Evolutionary conservation across 2,888 invertebrate species (phyloP), one percentile per base, ranked within the genome.

Genomic region (Lasius platythorax): DNA sequence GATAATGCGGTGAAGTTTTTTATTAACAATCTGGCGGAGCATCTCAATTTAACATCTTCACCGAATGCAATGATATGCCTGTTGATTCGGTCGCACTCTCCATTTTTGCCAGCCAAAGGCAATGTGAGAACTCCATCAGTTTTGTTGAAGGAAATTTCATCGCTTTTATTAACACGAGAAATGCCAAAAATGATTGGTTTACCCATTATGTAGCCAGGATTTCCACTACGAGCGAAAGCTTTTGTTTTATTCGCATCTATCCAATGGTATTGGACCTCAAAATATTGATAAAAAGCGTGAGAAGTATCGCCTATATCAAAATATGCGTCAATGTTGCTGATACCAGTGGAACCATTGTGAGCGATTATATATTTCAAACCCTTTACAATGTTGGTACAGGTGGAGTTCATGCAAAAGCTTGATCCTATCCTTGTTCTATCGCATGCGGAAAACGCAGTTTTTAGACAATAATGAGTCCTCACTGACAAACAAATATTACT

Each of bases 151-250:
- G 50, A 81, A 15, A 94, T 83, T 30, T 91, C 90, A 79, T 86
- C 87, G 63, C 89, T 92, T 68, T 84, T 87, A 83, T 92, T 93
- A 82, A 84, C 73, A 5, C 91, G 83, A 85, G 94, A 93, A 33
- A 86, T 93, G 18, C 96, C 96, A 76, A 96, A 95, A 85, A 96
- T 93, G 50, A 98, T 95, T 0, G 97, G 97, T 89, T 96, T 96
- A 9, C 97, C 97, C 4, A 95, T 90, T 8, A 96, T 92, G 92
- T 98, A 98, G 3, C 98, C 98, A 1, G 98, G 98, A 94, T 97
- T 97, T 3, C 98, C 98, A 95, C 98, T 98, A 23, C 95, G 92
- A 76, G 90, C 89, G 63, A 94, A 93, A 53, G 87, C 82, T 37
- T 72, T 84, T 28, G 90, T 86, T 46, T 92, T 88, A 73, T 92